A percentile compares a stretch with the other conserved stretches of the same genome.
phyloP scores from a whole-genome alignment of 2,113 vertebrate genomes.

The Alectura lathami region DNA sequence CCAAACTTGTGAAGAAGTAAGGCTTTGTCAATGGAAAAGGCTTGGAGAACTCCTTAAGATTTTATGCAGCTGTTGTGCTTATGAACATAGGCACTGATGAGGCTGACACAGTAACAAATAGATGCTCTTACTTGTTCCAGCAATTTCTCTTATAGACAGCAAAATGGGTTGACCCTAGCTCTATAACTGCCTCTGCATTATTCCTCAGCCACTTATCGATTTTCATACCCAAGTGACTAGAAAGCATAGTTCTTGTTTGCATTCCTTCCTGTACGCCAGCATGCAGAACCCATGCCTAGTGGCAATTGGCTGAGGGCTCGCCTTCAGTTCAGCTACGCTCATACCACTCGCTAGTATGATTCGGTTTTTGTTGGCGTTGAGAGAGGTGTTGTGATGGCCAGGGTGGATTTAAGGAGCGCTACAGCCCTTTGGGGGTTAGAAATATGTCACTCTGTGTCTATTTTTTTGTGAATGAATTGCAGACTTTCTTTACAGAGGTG shows the following conservation, averaged over 20 bases:
- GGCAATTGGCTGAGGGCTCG: neutral
- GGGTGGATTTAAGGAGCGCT: neutral
- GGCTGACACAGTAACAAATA: neutral
- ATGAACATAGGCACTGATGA: neutral
- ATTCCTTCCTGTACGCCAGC: fast-evolving
- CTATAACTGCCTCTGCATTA: neutral
- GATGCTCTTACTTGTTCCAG: neutral
- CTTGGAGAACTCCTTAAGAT: neutral
- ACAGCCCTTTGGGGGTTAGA: neutral
- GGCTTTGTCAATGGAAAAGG: neutral
- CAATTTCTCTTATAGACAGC: neutral
- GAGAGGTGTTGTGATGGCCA: neutral
- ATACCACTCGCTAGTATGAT: neutral
- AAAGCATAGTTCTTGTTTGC: neutral
- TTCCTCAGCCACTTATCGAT: neutral
- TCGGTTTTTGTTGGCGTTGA: neutral
- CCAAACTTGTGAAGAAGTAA: neutral
- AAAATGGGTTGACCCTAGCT: neutral
- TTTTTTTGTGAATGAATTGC: neutral
- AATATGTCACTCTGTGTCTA: neutral
- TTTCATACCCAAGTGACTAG: neutral
- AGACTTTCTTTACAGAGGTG: constrained; percentile 83
- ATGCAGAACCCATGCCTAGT: neutral
- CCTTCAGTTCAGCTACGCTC: neutral
- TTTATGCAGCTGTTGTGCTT: neutral